Evolutionary conservation across 92 coral and sea anemone genomes (phyloP), one percentile per base, ranked within the genome.

Genomic region (Siderastrea radians): DNA sequence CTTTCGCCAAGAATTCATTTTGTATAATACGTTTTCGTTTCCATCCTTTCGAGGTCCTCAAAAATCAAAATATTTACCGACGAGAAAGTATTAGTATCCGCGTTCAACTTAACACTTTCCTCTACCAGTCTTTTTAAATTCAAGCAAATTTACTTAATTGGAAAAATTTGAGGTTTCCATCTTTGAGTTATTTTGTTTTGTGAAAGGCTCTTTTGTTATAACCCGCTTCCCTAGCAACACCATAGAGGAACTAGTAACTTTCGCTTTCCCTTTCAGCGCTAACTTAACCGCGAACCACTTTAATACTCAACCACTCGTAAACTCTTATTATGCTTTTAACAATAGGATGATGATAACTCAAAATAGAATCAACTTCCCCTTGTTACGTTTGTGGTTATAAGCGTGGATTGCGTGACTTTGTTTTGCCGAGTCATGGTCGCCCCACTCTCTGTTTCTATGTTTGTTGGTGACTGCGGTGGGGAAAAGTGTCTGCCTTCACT

Each of bases 331-430:
- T 26, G 38, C 5, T 49, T 6, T 51, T 60, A 12, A 57, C 16
- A 38, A 50, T 38, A 10, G 10, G 2, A 11, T 38, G 68, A 67
- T 80, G 84, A 51, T 80, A 14, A 14, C 75, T 67, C 10, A 82
- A 70, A 82, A 82, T 82, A 82, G 86, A 82, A 82, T 47, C 68
- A 19, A 71, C 77, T 82, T 82, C 86, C 86, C 77, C 49, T 43
- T 10, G 68, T 13, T 5, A 2, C 38, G 26, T 58, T 59, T 77
- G 46, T 47, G 72, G 45, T 17, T 46, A 63, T 49, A 63, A 7
- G 5, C 61, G 5, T 26, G 17, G 68, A 81, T 82, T 58, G 86
- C 77, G 86, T 82, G 67, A 82, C 78, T 3, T 8, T 10, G 13
- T 55, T 69, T 15, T 49, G 83, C 44, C 53, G 15, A 11, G 43